phyloP scores from a whole-genome alignment of 2,888 invertebrate genomes.

The Ptychoptera albimana region DNA sequence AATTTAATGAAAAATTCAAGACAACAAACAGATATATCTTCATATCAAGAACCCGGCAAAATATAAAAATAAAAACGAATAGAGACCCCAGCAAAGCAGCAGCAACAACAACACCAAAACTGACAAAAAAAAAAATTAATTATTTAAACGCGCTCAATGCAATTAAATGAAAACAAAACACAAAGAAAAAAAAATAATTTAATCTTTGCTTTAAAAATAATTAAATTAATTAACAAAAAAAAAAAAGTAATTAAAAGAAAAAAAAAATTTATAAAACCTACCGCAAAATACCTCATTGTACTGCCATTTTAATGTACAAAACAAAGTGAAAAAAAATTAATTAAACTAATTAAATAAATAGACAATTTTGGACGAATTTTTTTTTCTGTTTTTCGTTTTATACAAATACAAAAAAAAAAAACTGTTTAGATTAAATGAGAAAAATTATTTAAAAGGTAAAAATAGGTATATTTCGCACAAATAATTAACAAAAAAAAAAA shows the following conservation, averaged over 20 bases:
- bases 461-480: not conserved
- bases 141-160: constrained; percentile 1
- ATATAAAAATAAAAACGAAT: no score
- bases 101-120: no score
- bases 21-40: no score
- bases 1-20: no score
- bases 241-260: not conserved
- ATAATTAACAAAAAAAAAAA: no score
- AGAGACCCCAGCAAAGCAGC: no score
- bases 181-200: constrained; percentile 1
- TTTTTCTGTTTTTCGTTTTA: not conserved
- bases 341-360: no score
- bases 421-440: not conserved
- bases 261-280: not conserved
- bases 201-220: constrained; percentile 1
- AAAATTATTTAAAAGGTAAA: not conserved
- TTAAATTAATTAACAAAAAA: not conserved
- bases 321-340: no score
- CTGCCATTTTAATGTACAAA: not conserved
- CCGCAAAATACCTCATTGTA: constrained; percentile 3
- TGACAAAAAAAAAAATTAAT: not conserved
- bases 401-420: not conserved
- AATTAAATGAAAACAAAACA: not conserved
- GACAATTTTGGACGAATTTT: not conserved
- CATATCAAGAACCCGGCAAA: no score